phyloP scores from a whole-genome alignment of 2,888 invertebrate genomes.

The Acronicta leporina region DNA sequence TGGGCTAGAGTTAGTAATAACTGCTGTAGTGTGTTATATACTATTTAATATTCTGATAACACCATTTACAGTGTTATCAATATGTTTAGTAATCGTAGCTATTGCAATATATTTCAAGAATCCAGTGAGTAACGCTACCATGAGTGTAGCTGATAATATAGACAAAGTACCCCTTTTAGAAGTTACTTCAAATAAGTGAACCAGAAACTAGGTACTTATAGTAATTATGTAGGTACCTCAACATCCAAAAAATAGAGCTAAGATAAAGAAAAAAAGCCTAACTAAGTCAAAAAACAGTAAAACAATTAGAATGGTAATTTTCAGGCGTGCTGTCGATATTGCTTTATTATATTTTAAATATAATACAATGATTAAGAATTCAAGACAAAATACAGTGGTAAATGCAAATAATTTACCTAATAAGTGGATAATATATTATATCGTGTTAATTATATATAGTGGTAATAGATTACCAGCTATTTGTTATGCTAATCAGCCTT shows the following conservation, averaged over 20 bases:
- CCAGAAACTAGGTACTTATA: constrained; percentile 9
- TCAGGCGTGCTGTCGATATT: no score
- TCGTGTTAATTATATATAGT: no score
- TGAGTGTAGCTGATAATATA: constrained; percentile 49
- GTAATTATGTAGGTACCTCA: not conserved
- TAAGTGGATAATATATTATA: no score
- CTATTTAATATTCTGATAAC: constrained; percentile 96
- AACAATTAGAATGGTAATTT: no score
- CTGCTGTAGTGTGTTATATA: constrained; percentile 95
- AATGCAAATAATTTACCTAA: not conserved
- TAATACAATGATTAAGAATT: no score
- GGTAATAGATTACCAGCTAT: no score
- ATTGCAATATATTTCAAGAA: constrained; percentile 96
- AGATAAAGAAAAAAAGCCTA: not conserved
- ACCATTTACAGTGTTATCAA: constrained; percentile 94
- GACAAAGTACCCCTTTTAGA: constrained; percentile 75
- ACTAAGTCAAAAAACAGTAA: no score
- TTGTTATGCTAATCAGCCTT: no score
- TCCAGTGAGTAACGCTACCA: constrained; percentile 91
- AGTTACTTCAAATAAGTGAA: constrained; percentile 57
- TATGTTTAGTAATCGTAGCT: constrained; percentile 94
- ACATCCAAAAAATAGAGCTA: not conserved
- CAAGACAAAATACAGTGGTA: not conserved
- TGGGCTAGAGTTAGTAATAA: constrained; percentile 96
- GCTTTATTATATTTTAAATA: no score